Conservation (phyloP, 2,113 vertebrate species). For the Zapornia atra region DNA sequence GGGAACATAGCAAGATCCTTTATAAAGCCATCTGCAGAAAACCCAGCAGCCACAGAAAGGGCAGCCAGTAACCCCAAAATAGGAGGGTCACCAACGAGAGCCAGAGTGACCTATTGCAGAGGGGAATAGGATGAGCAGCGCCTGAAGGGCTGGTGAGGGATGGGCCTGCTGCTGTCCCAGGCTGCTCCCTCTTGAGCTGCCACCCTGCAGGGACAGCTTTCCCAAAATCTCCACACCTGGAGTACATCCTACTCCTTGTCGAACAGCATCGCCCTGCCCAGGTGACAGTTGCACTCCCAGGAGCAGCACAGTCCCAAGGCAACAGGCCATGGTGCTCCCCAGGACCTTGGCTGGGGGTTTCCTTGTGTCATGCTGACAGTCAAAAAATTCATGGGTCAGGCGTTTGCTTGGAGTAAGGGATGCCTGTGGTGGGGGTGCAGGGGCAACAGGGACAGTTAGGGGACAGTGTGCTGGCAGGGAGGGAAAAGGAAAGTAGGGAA, state of each 20-base stretch:
- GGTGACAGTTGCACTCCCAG: background rate
- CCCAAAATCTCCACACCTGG: background rate
- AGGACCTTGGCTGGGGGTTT: background rate
- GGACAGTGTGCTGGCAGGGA: no score
- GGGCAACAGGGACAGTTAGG: background rate
- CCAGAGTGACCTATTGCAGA: background rate
- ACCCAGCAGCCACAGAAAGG: background rate
- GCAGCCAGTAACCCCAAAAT: background rate
- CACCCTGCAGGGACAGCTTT: background rate
- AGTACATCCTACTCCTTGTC: background rate
- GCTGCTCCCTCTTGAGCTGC: background rate
- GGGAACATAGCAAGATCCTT: background rate
- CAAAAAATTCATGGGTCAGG: background rate
- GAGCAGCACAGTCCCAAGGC: background rate
- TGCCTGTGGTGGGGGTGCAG: rapidly evolving
- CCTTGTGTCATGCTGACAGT: background rate
- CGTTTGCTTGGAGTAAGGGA: no score
- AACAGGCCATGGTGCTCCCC: background rate
- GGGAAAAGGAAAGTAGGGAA: background rate
- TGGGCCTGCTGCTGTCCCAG: background rate
- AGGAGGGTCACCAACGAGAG: background rate
- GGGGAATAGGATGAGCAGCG: background rate
- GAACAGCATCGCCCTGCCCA: rapidly evolving
- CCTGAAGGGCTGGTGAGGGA: background rate
- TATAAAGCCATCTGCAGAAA: background rate